phyloP scores from a whole-genome alignment of 2,113 vertebrate species.

The Oceanodroma tethys region DNA sequence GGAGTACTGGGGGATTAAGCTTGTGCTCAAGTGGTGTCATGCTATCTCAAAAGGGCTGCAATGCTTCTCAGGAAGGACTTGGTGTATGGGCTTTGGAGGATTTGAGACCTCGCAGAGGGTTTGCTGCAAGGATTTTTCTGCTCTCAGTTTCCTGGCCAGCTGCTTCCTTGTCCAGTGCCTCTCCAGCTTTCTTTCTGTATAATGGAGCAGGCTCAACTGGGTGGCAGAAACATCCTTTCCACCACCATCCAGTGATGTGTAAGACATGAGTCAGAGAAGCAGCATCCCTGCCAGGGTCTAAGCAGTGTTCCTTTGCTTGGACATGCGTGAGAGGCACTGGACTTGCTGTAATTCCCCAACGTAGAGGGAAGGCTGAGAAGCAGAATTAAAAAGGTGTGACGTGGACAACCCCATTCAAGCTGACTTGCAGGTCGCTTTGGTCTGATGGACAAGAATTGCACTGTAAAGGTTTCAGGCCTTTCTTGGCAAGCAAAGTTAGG shows the following conservation, averaged over 20 bases:
- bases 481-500: background rate
- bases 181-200: background rate
- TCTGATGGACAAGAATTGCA: background rate
- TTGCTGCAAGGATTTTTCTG: background rate
- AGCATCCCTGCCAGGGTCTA: background rate
- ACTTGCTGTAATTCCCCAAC: accelerated
- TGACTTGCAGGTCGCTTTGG: background rate
- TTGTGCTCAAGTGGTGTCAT: background rate
- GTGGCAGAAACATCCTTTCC: background rate
- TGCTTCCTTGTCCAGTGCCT: background rate
- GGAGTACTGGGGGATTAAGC: background rate
- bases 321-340: accelerated
- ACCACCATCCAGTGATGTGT: too few species aligned
- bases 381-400: background rate
- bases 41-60: background rate
- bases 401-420: background rate
- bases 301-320: background rate
- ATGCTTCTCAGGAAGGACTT: background rate
- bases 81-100: background rate
- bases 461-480: background rate
- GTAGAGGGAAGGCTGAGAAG: background rate
- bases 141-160: background rate
- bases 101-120: background rate
- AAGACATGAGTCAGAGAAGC: background rate
- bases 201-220: background rate